phyloP scores from a whole-genome alignment of 2,888 invertebrate species.

The Arctia plantaginis region DNA sequence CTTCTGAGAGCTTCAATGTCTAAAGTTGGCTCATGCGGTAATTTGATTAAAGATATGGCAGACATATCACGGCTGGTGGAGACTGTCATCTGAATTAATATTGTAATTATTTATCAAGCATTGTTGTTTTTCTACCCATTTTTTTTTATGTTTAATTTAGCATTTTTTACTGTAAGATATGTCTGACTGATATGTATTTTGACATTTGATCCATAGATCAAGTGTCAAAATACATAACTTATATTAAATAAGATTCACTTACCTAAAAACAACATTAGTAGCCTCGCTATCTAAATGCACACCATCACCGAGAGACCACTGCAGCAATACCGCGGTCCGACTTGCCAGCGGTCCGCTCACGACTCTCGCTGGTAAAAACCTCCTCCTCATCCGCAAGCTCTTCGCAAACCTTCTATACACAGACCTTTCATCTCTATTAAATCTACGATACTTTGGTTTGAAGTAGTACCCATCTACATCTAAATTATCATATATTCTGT shows the following conservation, averaged over 20 bases:
- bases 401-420: constrained; percentile 58
- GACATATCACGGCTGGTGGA: too few relatives aligned
- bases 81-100: too few relatives aligned
- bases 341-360: constrained; percentile 73
- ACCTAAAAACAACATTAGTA: constrained; percentile 83
- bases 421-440: constrained; percentile 67
- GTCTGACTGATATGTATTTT: too few relatives aligned
- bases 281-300: constrained; percentile 72
- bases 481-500: constrained; percentile 57
- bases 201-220: too few relatives aligned
- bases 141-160: too few relatives aligned
- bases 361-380: constrained; percentile 71
- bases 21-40: too few relatives aligned
- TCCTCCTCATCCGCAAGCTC: constrained; percentile 63
- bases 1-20: too few relatives aligned
- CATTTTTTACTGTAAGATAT: too few relatives aligned
- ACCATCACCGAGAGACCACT: constrained; percentile 76
- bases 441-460: constrained; percentile 68
- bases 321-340: constrained; percentile 66
- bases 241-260: constrained; percentile 50
- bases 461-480: constrained; percentile 71
- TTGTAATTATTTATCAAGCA: too few relatives aligned
- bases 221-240: too few relatives aligned
- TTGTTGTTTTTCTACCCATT: too few relatives aligned
- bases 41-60: too few relatives aligned